These are phyloP conservation scores for Lamellibrachia columna DNA, from an alignment of 2,888 invertebrate species.

Conservation along the genomic window DNA sequence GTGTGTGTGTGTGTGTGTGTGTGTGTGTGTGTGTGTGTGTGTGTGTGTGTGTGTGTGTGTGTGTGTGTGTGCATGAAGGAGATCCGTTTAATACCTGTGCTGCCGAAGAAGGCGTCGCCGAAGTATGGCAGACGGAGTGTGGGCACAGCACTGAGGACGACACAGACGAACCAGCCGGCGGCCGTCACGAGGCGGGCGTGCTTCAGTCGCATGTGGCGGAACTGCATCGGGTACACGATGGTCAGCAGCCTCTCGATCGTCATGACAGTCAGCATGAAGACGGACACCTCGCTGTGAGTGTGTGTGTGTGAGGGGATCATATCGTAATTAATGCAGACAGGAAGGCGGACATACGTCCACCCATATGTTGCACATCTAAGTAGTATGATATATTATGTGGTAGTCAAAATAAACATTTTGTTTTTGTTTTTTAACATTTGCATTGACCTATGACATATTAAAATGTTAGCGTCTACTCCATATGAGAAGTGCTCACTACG, in stretches of 20 bases:
- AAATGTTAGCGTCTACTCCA: no score
- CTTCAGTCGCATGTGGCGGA: slow-evolving; percentile 50
- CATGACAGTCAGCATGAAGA: slow-evolving; percentile 66
- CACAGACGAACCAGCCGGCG: slow-evolving; percentile 52
- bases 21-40: neutral
- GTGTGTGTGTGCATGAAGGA: neutral
- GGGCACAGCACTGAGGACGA: slow-evolving; percentile 54
- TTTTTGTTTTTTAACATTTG: no score
- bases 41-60: neutral
- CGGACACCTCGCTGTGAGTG: slow-evolving; percentile 62
- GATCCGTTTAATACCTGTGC: slow-evolving; percentile 35
- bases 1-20: neutral
- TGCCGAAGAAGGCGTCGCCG: slow-evolving; percentile 44
- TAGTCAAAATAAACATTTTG: no score
- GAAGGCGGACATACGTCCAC: no score
- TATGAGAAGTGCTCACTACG: no score
- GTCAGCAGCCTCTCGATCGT: slow-evolving; percentile 65
- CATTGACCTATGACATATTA: no score
- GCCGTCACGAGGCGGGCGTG: slow-evolving; percentile 54
- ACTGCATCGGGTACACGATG: slow-evolving; percentile 62
- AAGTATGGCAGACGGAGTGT: slow-evolving; percentile 63
- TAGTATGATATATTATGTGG: no score
- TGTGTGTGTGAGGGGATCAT: no score
- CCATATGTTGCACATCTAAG: no score
- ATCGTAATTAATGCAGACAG: slow-evolving; percentile 39